Evolutionary conservation across 2,113 vertebrate species (phyloP), one percentile per base, ranked within the genome.

Genomic region (Sceloporus undulatus): DNA sequence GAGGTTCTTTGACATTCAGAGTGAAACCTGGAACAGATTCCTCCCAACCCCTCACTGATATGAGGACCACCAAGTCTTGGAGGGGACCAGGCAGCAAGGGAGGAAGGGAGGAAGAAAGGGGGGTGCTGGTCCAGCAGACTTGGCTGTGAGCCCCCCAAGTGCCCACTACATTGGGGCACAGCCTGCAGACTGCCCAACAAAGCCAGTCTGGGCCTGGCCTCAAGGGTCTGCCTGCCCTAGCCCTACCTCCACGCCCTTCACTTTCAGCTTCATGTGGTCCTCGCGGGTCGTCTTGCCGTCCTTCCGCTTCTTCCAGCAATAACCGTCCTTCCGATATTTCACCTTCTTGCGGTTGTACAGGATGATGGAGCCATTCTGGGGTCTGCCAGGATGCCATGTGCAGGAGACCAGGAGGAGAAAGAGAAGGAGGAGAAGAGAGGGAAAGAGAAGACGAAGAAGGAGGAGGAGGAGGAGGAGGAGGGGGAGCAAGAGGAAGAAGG

Each of bases 241-340:
- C 5, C 23, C 85, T 90, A 98, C 98, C 98, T 98, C 98, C 85
- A 98, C 97, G 90, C 98, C 98, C 94, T 98, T 98, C 86, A 98
- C 98, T 94, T 98, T 98, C 66, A 98, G 96, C 94, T 98, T 98
- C 98, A 98, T 98, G 95, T 98, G 98, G 96, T 98, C 98, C 90
- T 98, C 98, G 82, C 98, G 96, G 0, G 98, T 98, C 0, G 98
- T 98, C 88, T 98, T 98, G 8, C 98, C 98, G n/a, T 98, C 98
- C 88, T 98, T 98, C 77, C 98, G 94, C 85, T 98, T 98, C 94
- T 98, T 98, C 98, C 98, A 98, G 94, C 97, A 97, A 92, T 98
- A 98, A 0, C 98, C 98, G 5, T 98, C 98, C 88, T 98, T 98
- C 78, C 98, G 95, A 93, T 98, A 98, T 93, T 98, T 98, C 87